Evolutionary conservation across 2,797 vertebrate genomes (phyloP).

Genomic region (Coccyzus lansbergi): DNA sequence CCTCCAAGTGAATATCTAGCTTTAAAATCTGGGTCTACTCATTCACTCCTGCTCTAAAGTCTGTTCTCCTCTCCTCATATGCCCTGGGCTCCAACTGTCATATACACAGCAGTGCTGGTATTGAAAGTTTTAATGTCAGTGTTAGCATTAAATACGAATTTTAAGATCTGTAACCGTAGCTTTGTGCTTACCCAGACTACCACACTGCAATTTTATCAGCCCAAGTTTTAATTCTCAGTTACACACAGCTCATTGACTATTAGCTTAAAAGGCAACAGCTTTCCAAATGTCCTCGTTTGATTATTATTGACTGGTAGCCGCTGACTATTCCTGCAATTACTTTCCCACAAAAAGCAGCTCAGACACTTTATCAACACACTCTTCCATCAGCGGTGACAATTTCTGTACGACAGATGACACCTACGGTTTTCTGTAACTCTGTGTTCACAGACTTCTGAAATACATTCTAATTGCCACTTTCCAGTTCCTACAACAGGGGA

Average conservation of each 20-base stretch:
- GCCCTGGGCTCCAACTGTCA: not conserved
- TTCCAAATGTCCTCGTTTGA: not conserved
- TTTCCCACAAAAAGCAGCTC: not conserved
- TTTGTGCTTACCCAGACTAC: not conserved
- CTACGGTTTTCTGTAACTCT: not conserved
- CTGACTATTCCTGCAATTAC: not conserved
- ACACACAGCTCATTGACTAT: not conserved
- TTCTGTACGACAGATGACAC: not conserved
- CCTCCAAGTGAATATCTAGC: not conserved
- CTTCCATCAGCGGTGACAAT: not conserved
- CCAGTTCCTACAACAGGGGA: not conserved
- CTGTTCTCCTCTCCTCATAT: not conserved
- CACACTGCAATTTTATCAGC: not conserved
- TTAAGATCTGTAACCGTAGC: not conserved
- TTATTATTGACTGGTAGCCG: not conserved
- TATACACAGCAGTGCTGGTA: not conserved
- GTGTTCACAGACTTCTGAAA: not conserved
- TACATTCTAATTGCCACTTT: not conserved
- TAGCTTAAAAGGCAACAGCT: not conserved
- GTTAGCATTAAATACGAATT: not conserved
- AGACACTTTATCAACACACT: not conserved
- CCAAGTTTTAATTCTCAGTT: not conserved
- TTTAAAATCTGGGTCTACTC: not conserved
- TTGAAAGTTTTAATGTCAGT: not conserved
- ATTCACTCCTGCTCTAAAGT: not conserved